Evolutionary conservation across 2,113 vertebrate species (phyloP), one percentile per base, ranked within the genome.

Genomic region (Melanocharis versteri): DNA sequence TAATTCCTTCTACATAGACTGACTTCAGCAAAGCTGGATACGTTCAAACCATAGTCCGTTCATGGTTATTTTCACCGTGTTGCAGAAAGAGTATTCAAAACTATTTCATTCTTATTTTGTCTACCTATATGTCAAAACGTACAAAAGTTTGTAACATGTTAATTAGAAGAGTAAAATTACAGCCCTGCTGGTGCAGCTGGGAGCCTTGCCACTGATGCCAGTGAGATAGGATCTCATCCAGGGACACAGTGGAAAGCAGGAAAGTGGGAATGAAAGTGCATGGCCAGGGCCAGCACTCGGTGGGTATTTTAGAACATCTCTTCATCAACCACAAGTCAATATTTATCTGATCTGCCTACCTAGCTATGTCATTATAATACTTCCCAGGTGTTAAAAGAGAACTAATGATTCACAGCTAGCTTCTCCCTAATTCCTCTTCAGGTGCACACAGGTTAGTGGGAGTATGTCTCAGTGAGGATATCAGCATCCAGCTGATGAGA

Each of bases 341-440:
- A 88, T 71, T 93, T 82, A 90, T 79, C 70, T 76, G 85, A 90
- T 64, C 82, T 79, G 47, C 65, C 82, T 39, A 35, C 69, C 30
- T 30, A 84, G 30, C 27, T 61, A 42, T 60, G 66, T 61, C 68
- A 48, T 69, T 51, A 64, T 23, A 65, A 69, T 50, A 27, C 20
- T 92, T 68, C 58, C 62, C 45, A n/a, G 40, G 50, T 69, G 53
- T 80, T 80, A 72, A 90, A 89, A 80, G 7, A 92, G 68, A 83
- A 40, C 68, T 69, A 50, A 51, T 9, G 15, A 37, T 42, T 64
- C 0, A 7, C 40, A 80, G 53, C 30, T 70, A 56, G 51, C 50
- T 77, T 90, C 50, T 86, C 39, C 31, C 33, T n/a, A 53, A 35
- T 40, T 79, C 57, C 71, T 62, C 70, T 72, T 47, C 48, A 47